Conservation (phyloP, 1,140 invertebrate species). For the Ceratina calcarata region DNA sequence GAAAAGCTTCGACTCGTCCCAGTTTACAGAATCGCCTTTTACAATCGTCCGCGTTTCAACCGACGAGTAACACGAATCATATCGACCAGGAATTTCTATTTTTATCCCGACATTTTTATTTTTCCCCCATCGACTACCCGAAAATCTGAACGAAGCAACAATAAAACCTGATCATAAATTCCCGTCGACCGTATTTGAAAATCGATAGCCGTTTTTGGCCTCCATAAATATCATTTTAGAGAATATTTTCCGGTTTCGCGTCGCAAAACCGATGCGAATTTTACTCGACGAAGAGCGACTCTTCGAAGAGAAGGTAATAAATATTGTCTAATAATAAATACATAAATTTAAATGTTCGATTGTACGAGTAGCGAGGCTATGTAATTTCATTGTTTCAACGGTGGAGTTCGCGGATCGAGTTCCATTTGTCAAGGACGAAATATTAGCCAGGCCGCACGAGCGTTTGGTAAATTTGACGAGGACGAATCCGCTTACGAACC, state of each 20-base stretch:
- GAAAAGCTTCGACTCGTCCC: slow-evolving; percentile 4
- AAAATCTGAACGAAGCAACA: neutral
- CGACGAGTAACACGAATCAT: neutral
- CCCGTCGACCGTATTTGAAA: no score
- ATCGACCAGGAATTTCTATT: neutral
- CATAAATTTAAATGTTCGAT: no score
- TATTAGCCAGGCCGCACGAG: slow-evolving; percentile 5
- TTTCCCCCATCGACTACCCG: neutral
- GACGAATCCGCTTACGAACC: slow-evolving; percentile 3
- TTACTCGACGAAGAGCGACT: no score
- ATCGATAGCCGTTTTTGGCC: no score
- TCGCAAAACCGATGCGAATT: no score
- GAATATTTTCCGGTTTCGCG: no score
- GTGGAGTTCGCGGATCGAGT: neutral
- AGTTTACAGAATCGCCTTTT: slow-evolving; percentile 21
- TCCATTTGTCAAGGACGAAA: neutral
- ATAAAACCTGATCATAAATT: neutral
- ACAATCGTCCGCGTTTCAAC: neutral
- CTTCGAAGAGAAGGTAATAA: no score
- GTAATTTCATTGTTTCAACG: slow-evolving; percentile 9
- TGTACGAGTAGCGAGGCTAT: neutral
- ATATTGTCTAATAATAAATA: no score
- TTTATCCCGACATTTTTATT: no score
- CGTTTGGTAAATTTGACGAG: slow-evolving; percentile 35
- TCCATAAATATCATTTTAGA: no score